Base-by-base conservation (phyloP, 2,113 vertebrate genomes). In the Corapipo altera region DNA sequence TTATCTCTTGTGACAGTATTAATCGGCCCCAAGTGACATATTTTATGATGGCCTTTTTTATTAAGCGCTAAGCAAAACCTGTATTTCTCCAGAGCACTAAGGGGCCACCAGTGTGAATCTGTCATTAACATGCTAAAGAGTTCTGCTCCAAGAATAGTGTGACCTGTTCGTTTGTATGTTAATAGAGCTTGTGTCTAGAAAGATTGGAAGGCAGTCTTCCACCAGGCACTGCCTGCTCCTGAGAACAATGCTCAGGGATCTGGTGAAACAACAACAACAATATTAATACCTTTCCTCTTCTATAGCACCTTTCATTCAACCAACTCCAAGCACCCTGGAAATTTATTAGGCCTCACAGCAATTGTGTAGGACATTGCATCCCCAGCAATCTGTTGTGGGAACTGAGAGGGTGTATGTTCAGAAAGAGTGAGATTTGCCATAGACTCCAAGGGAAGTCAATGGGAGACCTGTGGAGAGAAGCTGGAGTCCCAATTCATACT, bases 101-200 rank as follows among this genome's bases (percentile, higher is more conserved):
- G 75, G 65, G 83, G 78, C 95, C 93, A 93, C 72, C 76, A 43
- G 94, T 96, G 95, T 96, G 96, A 95, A 92, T 96, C 96, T 95
- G 88, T 96, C 93, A 96, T 97, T 96, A 97, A 95, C 90, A 96
- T 96, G 96, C 95, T 96, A 97, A 96, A 95, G 96, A 97, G 86
- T 96, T 97, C 94, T 96, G 95, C 95, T 97, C 86, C 94, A 96
- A 94, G 92, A 97, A 91, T 64, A 96, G 79, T 91, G 90, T 96
- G 95, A 96, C 93, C 95, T 95, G 93, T 90, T 97, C 43, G 27
- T 96, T 91, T 93, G 90, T 93, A 90, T 94, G 90, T 93, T 97
- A 95, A 93, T 96, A 86, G 94, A 93, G 46, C 85, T 88, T 1
- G 1, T 54, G 75, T 83, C 74, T 92, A 88, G 89, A 88, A 95